These are phyloP conservation scores for Pollimyrus isidori DNA, from an alignment of 2,113 vertebrate genomes.

Conservation along the genomic window DNA sequence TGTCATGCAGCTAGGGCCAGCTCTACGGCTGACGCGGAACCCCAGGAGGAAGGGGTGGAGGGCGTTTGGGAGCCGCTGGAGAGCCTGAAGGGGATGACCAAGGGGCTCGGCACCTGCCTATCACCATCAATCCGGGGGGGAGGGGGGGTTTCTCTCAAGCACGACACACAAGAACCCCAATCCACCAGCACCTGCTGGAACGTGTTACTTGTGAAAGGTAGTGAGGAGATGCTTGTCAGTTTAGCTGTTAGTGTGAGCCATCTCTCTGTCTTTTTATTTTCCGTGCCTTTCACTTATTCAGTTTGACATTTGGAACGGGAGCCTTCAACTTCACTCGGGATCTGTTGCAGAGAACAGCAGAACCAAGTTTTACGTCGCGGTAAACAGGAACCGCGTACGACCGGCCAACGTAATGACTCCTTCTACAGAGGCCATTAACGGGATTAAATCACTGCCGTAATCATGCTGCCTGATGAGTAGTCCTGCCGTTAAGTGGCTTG, in stretches of 20 bases:
- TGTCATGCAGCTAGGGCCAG: conserved; percentile 74
- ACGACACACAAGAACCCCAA: neutral
- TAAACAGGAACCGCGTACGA: neutral
- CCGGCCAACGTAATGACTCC: neutral
- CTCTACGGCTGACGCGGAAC: conserved; percentile 54
- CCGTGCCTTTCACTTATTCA: conserved; percentile 48
- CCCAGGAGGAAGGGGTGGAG: conserved; percentile 42
- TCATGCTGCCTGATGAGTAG: neutral
- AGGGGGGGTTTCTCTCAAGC: neutral
- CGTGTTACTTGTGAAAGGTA: neutral
- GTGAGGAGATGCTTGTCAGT: neutral
- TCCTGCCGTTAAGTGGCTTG: neutral
- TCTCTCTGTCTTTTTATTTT: conserved; percentile 35
- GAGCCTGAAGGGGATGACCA: neutral
- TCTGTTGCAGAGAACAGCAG: neutral
- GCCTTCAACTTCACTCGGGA: conserved; percentile 33
- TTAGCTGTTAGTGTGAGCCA: neutral
- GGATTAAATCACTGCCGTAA: neutral
- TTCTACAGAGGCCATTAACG: neutral
- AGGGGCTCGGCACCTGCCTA: neutral
- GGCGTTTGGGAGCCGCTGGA: conserved; percentile 6
- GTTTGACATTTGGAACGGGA: conserved; percentile 38
- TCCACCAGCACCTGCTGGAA: neutral
- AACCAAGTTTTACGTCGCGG: neutral
- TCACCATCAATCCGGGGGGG: neutral